Evolutionary conservation across 2,797 vertebrate species (phyloP).

Genomic region (Micromesistius poutassou): DNA sequence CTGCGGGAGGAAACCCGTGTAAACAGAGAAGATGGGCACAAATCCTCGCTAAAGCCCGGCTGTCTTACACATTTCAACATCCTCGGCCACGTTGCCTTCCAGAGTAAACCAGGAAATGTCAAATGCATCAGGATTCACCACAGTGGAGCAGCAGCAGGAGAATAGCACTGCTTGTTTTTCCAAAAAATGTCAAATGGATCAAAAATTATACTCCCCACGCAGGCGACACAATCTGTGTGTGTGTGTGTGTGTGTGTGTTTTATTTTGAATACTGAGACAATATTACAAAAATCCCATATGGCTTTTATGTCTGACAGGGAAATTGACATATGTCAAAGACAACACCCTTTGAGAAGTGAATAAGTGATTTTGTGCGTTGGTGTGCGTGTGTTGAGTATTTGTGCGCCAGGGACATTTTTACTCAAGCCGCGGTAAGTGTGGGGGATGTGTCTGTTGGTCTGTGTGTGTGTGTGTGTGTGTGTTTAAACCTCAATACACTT

Average conservation of each 20-base stretch:
- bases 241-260: constrained; percentile 11
- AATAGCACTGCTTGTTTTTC: constrained; percentile 34
- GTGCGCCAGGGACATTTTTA: background rate
- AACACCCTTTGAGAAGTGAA: background rate
- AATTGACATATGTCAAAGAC: constrained; percentile 34
- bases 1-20: background rate
- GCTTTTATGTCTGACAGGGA: constrained; percentile 1
- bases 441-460: background rate
- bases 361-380: background rate
- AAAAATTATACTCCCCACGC: constrained; percentile 29
- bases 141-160: constrained; percentile 19
- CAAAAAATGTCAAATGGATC: constrained; percentile 42
- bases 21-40: background rate
- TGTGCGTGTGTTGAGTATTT: constrained; percentile 1
- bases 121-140: constrained; percentile 32
- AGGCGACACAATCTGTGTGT: constrained; percentile 16
- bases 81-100: constrained; percentile 6
- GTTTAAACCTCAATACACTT: too few relatives aligned
- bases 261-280: constrained; percentile 29
- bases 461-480: background rate
- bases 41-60: background rate
- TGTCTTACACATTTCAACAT: background rate
- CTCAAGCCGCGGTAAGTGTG: background rate
- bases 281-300: constrained; percentile 29
- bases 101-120: constrained; percentile 38